Evolutionary conservation across 2,888 invertebrate genomes (phyloP).

Genomic region (Hecatera dysodea): DNA sequence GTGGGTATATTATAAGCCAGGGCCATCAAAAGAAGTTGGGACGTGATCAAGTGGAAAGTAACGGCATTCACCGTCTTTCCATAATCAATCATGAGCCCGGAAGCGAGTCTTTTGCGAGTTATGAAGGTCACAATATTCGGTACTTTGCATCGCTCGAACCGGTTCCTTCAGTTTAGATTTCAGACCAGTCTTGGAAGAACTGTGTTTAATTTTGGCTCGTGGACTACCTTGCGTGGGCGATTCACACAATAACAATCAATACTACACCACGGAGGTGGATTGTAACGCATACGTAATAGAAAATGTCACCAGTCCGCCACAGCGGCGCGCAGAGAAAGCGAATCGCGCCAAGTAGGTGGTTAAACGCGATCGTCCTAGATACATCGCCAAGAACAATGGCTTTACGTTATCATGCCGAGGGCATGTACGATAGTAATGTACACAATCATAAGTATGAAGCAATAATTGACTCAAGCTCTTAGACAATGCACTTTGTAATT

Average conservation of each 20-base stretch:
- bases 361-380: conserved; percentile 54
- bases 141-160: background rate
- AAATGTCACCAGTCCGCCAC: conserved; percentile 52
- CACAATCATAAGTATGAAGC: conserved; percentile 27
- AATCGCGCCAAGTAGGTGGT: conserved; percentile 59
- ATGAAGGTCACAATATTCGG: background rate
- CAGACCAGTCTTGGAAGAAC: conserved; percentile 25
- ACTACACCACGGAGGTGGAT: conserved; percentile 35
- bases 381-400: conserved; percentile 60
- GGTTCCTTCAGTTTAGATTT: background rate
- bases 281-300: conserved; percentile 59
- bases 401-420: conserved; percentile 46
- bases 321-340: conserved; percentile 58
- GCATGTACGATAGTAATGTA: conserved; percentile 33
- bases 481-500: conserved; percentile 27
- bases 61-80: conserved; percentile 1
- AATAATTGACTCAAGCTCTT: conserved; percentile 30
- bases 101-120: background rate
- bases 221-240: conserved; percentile 43
- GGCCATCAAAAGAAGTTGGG: background rate
- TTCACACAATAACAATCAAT: conserved; percentile 56
- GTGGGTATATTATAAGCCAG: background rate
- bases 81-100: background rate
- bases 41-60: conserved; percentile 17
- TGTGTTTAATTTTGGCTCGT: conserved; percentile 42